Conservation (phyloP, 23 tunicate genomes). For the Styela clava region DNA sequence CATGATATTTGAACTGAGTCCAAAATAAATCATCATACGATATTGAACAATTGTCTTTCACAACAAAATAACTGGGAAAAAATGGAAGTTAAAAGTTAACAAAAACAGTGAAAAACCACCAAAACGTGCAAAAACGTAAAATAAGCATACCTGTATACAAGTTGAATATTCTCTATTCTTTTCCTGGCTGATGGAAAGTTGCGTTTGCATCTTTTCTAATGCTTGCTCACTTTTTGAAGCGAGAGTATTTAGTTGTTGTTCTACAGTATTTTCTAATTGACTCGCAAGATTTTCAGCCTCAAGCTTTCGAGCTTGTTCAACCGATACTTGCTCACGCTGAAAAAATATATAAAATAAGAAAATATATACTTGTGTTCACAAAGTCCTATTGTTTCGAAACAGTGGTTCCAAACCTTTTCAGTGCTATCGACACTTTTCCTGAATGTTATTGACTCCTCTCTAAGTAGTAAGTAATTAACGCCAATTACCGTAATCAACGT, state of each 20-base stretch:
- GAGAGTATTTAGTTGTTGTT: conserved; percentile 61
- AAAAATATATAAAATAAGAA: background rate
- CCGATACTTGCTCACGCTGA: conserved; percentile 62
- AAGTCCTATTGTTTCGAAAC: background rate
- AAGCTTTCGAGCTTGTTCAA: conserved; percentile 67
- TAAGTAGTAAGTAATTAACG: no score
- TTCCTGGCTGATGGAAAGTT: conserved; percentile 57
- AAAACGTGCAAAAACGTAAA: no score
- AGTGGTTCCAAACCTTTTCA: background rate
- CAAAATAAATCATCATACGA: no score
- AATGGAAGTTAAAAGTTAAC: no score
- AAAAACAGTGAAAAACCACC: no score
- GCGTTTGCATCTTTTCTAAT: conserved; percentile 56
- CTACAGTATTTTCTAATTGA: conserved; percentile 62
- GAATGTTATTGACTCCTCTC: no score
- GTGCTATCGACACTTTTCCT: background rate
- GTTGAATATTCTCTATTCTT: conserved; percentile 45
- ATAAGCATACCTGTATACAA: conserved; percentile 68
- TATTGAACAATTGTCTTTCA: no score
- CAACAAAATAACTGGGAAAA: no score
- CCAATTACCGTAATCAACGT: no score
- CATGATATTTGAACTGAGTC: no score
- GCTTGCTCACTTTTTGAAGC: conserved; percentile 85
- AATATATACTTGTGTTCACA: background rate
- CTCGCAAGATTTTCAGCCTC: conserved; percentile 75